These are phyloP conservation scores for Orthonychiurus folsomi DNA, from an alignment of 2,888 invertebrate genomes.

Conservation along the genomic window DNA sequence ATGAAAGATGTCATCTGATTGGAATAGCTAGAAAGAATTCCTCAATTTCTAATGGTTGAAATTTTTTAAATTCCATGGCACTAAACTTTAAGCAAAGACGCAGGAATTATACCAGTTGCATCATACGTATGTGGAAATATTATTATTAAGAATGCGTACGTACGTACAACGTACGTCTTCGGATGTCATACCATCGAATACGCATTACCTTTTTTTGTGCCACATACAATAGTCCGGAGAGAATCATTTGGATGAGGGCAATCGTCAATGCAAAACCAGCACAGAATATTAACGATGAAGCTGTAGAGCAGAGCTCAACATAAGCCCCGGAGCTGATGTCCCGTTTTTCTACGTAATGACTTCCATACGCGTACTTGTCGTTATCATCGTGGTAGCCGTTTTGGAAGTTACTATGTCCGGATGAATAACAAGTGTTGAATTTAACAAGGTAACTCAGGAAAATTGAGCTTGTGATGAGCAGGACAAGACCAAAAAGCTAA, in stretches of 20 bases:
- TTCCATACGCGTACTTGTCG: not conserved
- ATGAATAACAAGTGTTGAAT: not conserved
- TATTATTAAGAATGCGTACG: too few species aligned
- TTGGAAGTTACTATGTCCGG: not conserved
- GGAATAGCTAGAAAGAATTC: too few species aligned
- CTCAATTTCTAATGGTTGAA: too few species aligned
- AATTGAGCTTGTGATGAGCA: not conserved
- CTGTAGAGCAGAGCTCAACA: too few species aligned
- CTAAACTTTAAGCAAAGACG: too few species aligned
- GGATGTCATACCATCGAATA: too few species aligned
- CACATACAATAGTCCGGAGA: not conserved
- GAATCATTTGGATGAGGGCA: not conserved
- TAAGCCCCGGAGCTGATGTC: too few species aligned
- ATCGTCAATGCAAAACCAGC: not conserved
- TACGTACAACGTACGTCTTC: too few species aligned
- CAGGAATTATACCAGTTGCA: too few species aligned
- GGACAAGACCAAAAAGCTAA: not conserved
- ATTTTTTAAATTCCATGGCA: too few species aligned
- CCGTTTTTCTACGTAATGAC: not conserved
- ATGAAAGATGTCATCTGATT: too few species aligned
- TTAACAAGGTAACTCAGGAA: not conserved
- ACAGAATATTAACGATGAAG: not conserved
- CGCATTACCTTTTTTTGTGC: not conserved
- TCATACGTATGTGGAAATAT: too few species aligned
- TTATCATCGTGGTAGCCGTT: not conserved